These are phyloP conservation scores for Drosophila kuntzei DNA, from an alignment of 2,888 invertebrate species.

Conservation along the genomic window DNA sequence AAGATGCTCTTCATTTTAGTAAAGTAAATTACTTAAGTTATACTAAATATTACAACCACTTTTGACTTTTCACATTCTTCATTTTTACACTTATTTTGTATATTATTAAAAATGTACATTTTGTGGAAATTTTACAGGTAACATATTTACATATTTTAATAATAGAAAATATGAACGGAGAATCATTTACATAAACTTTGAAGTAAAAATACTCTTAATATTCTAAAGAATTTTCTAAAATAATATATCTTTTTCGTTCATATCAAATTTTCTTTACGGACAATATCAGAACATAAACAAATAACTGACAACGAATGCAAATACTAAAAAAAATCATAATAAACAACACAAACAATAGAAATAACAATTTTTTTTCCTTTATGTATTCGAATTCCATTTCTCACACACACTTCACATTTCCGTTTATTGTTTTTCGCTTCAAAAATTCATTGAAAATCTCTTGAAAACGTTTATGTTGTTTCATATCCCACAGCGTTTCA, in stretches of 20 bases:
- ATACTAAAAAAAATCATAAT: constrained; percentile 38
- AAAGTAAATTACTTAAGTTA: not conserved
- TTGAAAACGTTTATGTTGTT: constrained; percentile 15
- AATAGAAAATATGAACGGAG: too few species aligned
- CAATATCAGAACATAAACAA: constrained; percentile 43
- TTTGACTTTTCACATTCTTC: too few species aligned
- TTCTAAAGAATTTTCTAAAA: too few species aligned
- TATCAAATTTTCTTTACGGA: too few species aligned
- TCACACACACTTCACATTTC: constrained; percentile 19
- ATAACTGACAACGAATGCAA: constrained; percentile 28
- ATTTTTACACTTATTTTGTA: not conserved
- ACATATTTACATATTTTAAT: too few species aligned
- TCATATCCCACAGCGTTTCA: constrained; percentile 33
- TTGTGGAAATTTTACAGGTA: too few species aligned
- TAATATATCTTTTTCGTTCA: too few species aligned
- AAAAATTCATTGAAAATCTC: constrained; percentile 11
- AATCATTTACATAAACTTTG: too few species aligned
- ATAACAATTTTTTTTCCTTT: constrained; percentile 10
- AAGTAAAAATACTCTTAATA: too few species aligned
- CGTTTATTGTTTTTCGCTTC: constrained; percentile 32
- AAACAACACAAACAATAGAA: constrained; percentile 24
- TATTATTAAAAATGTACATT: too few species aligned
- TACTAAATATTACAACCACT: too few species aligned
- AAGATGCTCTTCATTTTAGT: not conserved
- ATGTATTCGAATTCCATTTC: constrained; percentile 17